Base-by-base conservation (phyloP, 2,888 invertebrate species). In the Stenchaetothrips biformis region DNA sequence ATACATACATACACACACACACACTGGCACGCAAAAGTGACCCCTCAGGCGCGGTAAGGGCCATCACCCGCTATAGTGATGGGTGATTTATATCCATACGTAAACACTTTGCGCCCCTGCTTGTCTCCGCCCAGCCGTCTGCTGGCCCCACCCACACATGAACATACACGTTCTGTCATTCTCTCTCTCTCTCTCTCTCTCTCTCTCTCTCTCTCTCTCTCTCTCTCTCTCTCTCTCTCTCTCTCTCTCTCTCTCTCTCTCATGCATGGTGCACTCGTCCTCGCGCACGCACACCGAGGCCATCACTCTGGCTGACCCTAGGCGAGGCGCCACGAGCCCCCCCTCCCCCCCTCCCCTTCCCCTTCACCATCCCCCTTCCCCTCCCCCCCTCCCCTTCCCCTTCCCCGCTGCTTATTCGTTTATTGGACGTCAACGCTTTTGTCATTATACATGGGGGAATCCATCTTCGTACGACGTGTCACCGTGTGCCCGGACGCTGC, bases 71-170 rank as follows among this genome's bases (percentile, higher is more conserved):
- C 67, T 21, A 67, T 67, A 67, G 67, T 67, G 67, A 67, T 67
- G 67, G 67, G 67, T 67, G 67, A 67, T 67, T 67, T 67, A 67
- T 67, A 67, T 67, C 67, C 67, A 67, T 67, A 67, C 67, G 67
- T 67, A 67, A 67, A 67, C 67, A 67, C 67, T 67, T 67, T 67
- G 67, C 67, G 67, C 67, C 67, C 67, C 67, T 21, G 21, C 67
- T 62, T 62, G 62, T 62, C 62, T 62, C 62, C 62, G 53, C 2
- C 53, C 53, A 53, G 53, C 53, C 53, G 7, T 13, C 13, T 16
- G 53, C 53, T 16, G 16, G 13, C 13, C 53, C 53, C 53, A 53
- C 53, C 11, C 53, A 53, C 53, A 53, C 53, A 53, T 18, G 18
- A 11, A 18, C 53, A 53, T 8, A 18, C 53, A 49, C 49, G 49